Evolutionary conservation across 1,140 invertebrate species (phyloP).

Genomic region (Aphelenchoides besseyi): DNA sequence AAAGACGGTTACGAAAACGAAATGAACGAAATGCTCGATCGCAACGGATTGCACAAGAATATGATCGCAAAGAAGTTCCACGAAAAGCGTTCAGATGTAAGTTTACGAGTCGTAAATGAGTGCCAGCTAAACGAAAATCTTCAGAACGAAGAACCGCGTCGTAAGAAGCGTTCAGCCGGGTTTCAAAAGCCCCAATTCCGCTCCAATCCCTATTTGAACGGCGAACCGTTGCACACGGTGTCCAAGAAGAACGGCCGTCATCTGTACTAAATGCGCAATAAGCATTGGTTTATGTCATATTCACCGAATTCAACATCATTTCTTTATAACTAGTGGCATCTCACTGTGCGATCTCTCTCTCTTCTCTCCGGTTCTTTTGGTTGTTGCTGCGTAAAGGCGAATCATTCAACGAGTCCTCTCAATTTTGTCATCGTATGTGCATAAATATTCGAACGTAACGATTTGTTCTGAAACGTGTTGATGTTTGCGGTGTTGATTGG

Average conservation of each 20-base stretch:
- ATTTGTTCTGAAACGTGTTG: too few species aligned
- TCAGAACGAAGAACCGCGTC: slow-evolving; percentile 48
- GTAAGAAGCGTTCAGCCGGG: slow-evolving; percentile 56
- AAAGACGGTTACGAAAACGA: slow-evolving; percentile 64
- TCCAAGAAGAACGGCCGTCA: slow-evolving; percentile 64
- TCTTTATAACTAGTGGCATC: too few species aligned
- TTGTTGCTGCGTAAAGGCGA: too few species aligned
- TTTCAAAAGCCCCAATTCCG: slow-evolving; percentile 24
- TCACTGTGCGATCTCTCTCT: too few species aligned
- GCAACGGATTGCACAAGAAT: slow-evolving; percentile 68
- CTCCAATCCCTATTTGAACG: slow-evolving; percentile 62
- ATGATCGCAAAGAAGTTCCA: slow-evolving; percentile 78
- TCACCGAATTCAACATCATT: neutral
- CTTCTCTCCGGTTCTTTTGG: too few species aligned
- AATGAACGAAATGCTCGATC: slow-evolving; percentile 63
- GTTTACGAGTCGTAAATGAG: neutral
- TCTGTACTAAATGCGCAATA: slow-evolving; percentile 26
- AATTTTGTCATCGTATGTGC: too few species aligned
- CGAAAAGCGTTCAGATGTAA: slow-evolving; percentile 67
- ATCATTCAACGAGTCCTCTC: too few species aligned
- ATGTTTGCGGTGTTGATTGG: too few species aligned
- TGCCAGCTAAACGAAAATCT: slow-evolving; percentile 1
- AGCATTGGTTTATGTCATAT: neutral
- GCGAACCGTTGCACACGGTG: slow-evolving; percentile 63
- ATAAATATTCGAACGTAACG: too few species aligned